A percentile compares a stretch with the other conserved stretches of the same genome.
Evolutionary conservation across 2,113 vertebrate genomes (phyloP).

Genomic region (Thunnus maccoyii): DNA sequence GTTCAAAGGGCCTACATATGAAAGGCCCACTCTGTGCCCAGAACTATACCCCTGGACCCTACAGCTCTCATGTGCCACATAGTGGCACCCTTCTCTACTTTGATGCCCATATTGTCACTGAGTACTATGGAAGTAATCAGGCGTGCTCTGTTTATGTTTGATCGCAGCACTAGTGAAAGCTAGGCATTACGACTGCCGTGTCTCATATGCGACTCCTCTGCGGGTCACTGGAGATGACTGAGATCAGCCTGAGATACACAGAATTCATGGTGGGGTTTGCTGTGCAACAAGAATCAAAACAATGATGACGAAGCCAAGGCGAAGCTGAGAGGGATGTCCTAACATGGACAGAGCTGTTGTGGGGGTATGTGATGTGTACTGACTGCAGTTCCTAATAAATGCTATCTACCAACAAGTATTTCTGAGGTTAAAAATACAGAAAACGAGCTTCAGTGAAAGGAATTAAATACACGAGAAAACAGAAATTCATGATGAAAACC

Average conservation of each 20-base stretch:
- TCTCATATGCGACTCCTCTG: slow-evolving; percentile 50
- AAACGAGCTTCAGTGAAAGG: slow-evolving; percentile 10
- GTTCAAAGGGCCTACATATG: slow-evolving; percentile 61
- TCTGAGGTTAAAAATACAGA: not conserved
- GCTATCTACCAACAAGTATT: not conserved
- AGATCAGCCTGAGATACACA: slow-evolving; percentile 51
- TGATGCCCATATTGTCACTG: slow-evolving; percentile 70
- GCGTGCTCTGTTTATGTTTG: slow-evolving; percentile 68
- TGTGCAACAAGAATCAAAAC: slow-evolving; percentile 57
- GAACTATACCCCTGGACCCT: slow-evolving; percentile 58
- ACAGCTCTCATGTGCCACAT: slow-evolving; percentile 61
- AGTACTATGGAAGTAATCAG: slow-evolving; percentile 74
- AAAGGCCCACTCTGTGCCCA: slow-evolving; percentile 65
- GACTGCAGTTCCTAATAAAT: slow-evolving; percentile 13
- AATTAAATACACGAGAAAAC: not conserved
- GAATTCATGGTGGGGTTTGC: slow-evolving; percentile 53
- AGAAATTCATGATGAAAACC: slow-evolving; percentile 1
- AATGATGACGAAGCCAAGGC: slow-evolving; percentile 43
- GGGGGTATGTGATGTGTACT: slow-evolving; percentile 10
- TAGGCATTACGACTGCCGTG: slow-evolving; percentile 47
- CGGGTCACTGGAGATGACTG: slow-evolving; percentile 67
- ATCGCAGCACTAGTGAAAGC: slow-evolving; percentile 59
- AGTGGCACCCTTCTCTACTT: slow-evolving; percentile 65
- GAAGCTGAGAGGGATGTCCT: slow-evolving; percentile 32
- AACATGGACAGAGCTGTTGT: slow-evolving; percentile 25